Conservation (phyloP, 2,113 vertebrate genomes). For the Panthera tigris region DNA sequence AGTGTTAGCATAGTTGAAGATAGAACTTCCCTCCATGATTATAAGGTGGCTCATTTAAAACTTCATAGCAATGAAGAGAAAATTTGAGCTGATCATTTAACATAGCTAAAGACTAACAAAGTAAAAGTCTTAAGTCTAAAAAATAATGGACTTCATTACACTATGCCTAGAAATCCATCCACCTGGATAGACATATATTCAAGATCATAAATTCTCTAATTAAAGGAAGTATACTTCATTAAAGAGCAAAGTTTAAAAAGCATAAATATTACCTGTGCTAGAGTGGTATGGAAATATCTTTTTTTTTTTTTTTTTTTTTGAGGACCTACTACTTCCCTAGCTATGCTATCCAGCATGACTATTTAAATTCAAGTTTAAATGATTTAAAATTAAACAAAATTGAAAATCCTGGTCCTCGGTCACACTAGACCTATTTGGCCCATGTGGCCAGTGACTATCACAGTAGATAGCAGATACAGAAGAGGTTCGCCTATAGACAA, state of each 20-base stretch:
- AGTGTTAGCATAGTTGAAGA: neutral
- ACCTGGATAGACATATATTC: neutral
- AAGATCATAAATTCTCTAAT: neutral
- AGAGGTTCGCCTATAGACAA: accelerated
- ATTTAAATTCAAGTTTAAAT: neutral
- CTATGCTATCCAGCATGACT: neutral
- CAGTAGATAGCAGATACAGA: neutral
- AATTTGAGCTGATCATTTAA: neutral
- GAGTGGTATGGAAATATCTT: neutral
- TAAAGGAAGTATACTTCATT: neutral
- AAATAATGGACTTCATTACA: neutral
- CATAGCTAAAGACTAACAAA: neutral
- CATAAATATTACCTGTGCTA: neutral
- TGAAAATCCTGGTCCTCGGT: neutral
- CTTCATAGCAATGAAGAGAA: neutral
- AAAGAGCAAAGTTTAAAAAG: neutral
- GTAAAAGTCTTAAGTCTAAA: neutral
- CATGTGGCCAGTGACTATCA: neutral
- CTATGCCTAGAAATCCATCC: neutral
- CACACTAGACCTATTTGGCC: neutral
- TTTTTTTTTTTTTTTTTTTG: neutral
- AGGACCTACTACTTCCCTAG: neutral
- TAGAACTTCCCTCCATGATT: neutral
- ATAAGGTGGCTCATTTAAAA: neutral
- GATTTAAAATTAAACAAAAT: neutral